Percentiles rank a stretch among this genome's conserved stretches.
phyloP scores from a whole-genome alignment of 2,113 vertebrate genomes.

The human region GRCh38 chr6:67524001-67524500 shows the following conservation, averaged over 20 bases:
- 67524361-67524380: background rate
- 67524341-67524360: background rate
- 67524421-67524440: background rate
- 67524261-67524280: too few relatives aligned
- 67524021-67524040: background rate
- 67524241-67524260: background rate
- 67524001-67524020: background rate
- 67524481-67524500: background rate
- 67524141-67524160: background rate
- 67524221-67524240: background rate
- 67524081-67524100: background rate
- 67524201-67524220: accelerated
- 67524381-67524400: background rate
- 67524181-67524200: background rate
- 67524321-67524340: background rate
- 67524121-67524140: background rate
- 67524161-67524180: background rate
- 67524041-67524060: background rate
- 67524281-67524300: background rate
- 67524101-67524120: background rate
- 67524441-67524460: background rate
- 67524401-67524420: background rate
- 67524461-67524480: background rate
- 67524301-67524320: background rate
- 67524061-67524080: background rate